Conservation (phyloP, 2,797 vertebrate genomes). For the Sebastolobus altivelis region DNA sequence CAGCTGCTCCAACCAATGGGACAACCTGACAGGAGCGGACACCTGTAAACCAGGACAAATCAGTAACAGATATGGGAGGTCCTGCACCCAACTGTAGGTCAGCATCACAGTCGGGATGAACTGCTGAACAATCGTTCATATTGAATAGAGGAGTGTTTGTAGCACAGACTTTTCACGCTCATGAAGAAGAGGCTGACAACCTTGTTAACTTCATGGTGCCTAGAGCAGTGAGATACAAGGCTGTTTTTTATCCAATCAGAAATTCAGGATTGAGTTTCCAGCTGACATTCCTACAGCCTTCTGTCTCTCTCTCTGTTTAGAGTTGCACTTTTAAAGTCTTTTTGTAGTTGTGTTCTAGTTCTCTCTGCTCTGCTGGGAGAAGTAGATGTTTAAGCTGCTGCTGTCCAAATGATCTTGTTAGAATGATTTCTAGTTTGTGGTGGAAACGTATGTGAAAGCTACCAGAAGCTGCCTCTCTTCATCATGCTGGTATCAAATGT, state of each 20-base stretch:
- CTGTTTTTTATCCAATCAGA: not conserved
- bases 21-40: not conserved
- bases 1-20: not conserved
- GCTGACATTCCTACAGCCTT: constrained; percentile 45
- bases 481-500: constrained; percentile 23
- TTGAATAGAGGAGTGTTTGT: constrained; percentile 15
- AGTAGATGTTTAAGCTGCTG: not conserved
- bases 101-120: not conserved
- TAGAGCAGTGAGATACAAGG: not conserved
- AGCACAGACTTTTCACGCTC: not conserved
- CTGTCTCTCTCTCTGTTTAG: constrained; percentile 14
- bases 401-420: not conserved
- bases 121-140: constrained; percentile 13
- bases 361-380: not conserved
- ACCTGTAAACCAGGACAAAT: not conserved
- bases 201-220: not conserved
- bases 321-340: constrained; percentile 35
- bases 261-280: constrained; percentile 4
- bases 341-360: not conserved
- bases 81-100: not conserved
- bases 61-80: too few species aligned
- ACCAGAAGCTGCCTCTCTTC: not conserved
- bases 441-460: not conserved
- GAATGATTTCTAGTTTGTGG: not conserved
- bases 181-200: not conserved